Conservation (phyloP, 2,888 invertebrate genomes). For the Pseudococcus longispinus region DNA sequence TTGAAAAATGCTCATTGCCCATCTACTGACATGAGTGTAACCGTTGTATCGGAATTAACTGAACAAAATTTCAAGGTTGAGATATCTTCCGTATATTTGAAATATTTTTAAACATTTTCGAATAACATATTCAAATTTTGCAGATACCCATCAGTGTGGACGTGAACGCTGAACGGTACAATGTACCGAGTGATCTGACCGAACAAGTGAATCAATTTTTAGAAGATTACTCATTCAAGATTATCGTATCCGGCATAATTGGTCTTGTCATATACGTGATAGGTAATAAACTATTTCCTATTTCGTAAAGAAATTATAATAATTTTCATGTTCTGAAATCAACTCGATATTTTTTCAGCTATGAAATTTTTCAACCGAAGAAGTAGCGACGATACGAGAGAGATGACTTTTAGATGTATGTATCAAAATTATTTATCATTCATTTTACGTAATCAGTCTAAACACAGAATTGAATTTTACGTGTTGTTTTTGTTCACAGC, state of each 20-base stretch:
- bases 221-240: conserved; percentile 9
- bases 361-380: background rate
- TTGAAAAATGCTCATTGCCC: conserved; percentile 15
- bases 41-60: conserved; percentile 7
- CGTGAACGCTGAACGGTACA: conserved; percentile 33
- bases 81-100: background rate
- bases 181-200: conserved; percentile 8
- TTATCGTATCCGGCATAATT: background rate
- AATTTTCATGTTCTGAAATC: background rate
- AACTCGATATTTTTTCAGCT: background rate
- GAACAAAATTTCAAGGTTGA: conserved; percentile 23
- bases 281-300: background rate
- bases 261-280: background rate
- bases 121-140: background rate
- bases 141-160: conserved; percentile 41
- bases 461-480: background rate
- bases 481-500: background rate
- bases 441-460: background rate
- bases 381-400: background rate
- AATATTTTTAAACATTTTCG: background rate
- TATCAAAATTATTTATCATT: background rate
- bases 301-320: background rate
- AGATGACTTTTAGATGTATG: background rate
- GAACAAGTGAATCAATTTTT: conserved; percentile 18
- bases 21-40: background rate